Evolutionary conservation across 2,888 invertebrate genomes (phyloP), one percentile per base, ranked within the genome.

Genomic region (Amiota minor): DNA sequence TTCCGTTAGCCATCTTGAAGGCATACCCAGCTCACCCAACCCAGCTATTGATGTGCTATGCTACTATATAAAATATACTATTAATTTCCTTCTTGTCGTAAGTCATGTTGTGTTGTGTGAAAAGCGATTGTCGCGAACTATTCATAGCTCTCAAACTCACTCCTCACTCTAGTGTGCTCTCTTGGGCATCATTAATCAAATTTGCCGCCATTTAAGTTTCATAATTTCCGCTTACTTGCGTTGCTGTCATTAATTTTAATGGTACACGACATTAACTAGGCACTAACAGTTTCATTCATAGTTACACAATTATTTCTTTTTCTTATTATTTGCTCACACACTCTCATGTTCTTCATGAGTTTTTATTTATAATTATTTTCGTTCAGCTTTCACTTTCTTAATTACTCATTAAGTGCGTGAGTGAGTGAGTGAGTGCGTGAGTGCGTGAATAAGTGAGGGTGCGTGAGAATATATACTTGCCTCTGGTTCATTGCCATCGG

Each of bases 401-500:
- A 35, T 35, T 35, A 35, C 35, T 35, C 35, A 35, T 35, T 35
- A 35, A 35, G 2, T 35, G 35, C 35, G 35, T 35, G 35, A 35
- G 0, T 35, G 6, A 35, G 35, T 2, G 35, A 35, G 35, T 35
- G 3, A 23, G 23, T 23, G 23, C 1, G 23, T 1, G 35, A 35
- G 35, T 35, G 35, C 35, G 35, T 35, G 35, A 35, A 35, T 35
- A 35, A 35, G 35, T 35, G 35, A 35, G 35, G 35, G 35, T 35
- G 35, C 35, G 35, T 35, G 35, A 35, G 6, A 35, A 35, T n/a
- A 16, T 16, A n/a, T 59, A 86, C 91, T 87, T 64, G 92, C 93
- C 90, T 97, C 96, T 1, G 94, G 92, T 88, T 97, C 97, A 89
- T 96, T 96, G 78, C 96, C 96, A 81, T 95, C 94, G 8, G 95